Evolutionary conservation across 1,140 invertebrate species (phyloP), one percentile per base, ranked within the genome.

Genomic region (Delia radicum): DNA sequence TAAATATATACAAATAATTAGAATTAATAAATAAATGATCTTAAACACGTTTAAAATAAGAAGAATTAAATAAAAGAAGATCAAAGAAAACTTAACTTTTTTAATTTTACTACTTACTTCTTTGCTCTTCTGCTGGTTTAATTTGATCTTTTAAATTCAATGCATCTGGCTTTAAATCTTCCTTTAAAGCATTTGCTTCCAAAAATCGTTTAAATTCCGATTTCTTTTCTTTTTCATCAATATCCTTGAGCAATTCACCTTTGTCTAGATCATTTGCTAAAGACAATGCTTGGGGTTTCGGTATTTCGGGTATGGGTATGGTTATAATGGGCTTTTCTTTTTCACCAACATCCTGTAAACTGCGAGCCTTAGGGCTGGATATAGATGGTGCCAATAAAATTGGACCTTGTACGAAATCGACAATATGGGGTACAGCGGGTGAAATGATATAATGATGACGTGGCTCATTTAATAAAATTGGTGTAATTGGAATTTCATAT

Each of bases 351-450:
- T n/a, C n/a, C 27, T 65, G 73, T 63, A 71, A 80, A 65, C 85
- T 77, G 77, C 83, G 85, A 62, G 83, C 83, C 15, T 82, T 80
- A n/a, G 85, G 83, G 26, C 82, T 77, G 26, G 82, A 76, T 0
- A 85, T 80, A 3, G 28, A 13, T 71, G 83, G 83, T 72, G 78
- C 79, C 12, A 83, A 78, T n/a, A 69, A 33, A 28, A 74, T 18
- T 7, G 76, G 80, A 0, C 77, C 62, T 27, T 81, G 81, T 0
- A 85, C 78, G 24, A 82, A 81, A 77, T 85, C 83, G 24, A 83
- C 83, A 10, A 83, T 81, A 7, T 82, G 81, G 0, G 77, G 75
- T 12, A 62, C 0, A 78, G 79, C 27, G 79, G 82, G 80, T 6
- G 81, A 79, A 76, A 84, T 55, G 26, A 78, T 79, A 63, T 81